These are phyloP conservation scores for Bombylius major DNA, from an alignment of 2,888 invertebrate genomes.

Conservation along the genomic window DNA sequence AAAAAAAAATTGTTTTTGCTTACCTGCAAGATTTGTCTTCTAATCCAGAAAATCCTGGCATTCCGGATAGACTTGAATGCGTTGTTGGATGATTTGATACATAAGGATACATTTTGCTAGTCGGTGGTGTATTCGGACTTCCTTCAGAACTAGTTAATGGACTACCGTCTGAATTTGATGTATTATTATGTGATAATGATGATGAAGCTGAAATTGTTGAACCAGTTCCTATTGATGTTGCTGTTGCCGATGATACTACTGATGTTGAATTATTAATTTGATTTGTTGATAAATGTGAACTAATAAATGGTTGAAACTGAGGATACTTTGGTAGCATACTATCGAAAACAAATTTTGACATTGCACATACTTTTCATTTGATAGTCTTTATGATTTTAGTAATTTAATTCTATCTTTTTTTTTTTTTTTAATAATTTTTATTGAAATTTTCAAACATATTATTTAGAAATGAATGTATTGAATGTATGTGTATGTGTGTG, in stretches of 20 bases:
- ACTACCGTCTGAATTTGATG: constrained; percentile 48
- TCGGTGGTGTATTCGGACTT: constrained; percentile 48
- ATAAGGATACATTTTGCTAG: constrained; percentile 83
- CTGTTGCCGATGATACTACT: constrained; percentile 44
- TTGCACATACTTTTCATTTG: constrained; percentile 44
- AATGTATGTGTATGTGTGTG: too few relatives aligned
- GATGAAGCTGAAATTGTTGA: constrained; percentile 36
- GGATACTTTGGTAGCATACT: constrained; percentile 94
- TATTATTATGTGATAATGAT: constrained; percentile 41
- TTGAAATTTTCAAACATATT: too few relatives aligned
- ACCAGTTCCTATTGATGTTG: constrained; percentile 26
- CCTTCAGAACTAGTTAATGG: constrained; percentile 50
- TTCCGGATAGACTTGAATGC: constrained; percentile 74
- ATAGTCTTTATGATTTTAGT: too few relatives aligned
- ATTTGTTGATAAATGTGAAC: constrained; percentile 39
- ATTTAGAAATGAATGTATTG: too few relatives aligned
- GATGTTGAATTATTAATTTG: constrained; percentile 54
- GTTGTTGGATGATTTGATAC: constrained; percentile 57
- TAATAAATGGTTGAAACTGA: constrained; percentile 48
- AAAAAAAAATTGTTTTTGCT: constrained; percentile 7
- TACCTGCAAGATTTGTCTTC: constrained; percentile 39
- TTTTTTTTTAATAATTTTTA: too few relatives aligned
- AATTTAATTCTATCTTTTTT: too few relatives aligned
- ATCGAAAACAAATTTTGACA: constrained; percentile 97
- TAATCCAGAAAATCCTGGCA: constrained; percentile 37